phyloP scores from a whole-genome alignment of 2,113 vertebrate genomes.

The Mastomys natalensis region DNA sequence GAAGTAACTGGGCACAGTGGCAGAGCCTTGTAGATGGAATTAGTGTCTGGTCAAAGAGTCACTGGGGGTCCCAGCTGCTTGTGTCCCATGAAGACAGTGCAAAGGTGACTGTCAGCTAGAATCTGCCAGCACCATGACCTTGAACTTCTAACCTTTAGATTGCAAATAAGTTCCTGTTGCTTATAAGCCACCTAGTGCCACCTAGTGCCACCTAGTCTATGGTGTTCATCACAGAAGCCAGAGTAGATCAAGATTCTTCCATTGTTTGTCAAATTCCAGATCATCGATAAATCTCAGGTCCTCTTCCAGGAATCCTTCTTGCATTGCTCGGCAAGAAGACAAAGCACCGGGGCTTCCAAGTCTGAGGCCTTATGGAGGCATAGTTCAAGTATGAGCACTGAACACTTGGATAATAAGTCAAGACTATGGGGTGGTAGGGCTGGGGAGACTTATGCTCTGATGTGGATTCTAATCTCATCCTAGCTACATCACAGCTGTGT shows the following conservation, averaged over 20 bases:
- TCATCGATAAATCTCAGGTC: not conserved
- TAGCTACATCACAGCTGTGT: not conserved
- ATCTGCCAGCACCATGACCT: not conserved
- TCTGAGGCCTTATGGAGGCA: not conserved
- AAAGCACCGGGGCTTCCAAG: not conserved
- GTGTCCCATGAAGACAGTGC: not conserved
- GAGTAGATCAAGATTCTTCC: not conserved
- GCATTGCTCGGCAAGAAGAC: not conserved
- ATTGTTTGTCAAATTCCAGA: not conserved
- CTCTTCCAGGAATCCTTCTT: conserved; percentile 12
- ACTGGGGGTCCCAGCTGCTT: too few relatives aligned
- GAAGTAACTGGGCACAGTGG: not conserved
- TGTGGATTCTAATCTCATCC: not conserved
- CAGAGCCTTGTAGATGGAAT: not conserved
- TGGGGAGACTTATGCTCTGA: not conserved
- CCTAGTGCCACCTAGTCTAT: not conserved
- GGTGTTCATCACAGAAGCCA: not conserved
- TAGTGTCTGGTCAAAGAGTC: not conserved
- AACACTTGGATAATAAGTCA: not conserved
- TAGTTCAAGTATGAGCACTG: not conserved
- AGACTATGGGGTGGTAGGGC: not conserved
- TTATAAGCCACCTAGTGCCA: not conserved
- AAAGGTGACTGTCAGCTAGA: not conserved
- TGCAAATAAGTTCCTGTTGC: not conserved
- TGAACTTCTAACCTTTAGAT: not conserved